Evolutionary conservation across 2,797 vertebrate species (phyloP), one percentile per base, ranked within the genome.

Genomic region (Fistularia tabacaria): DNA sequence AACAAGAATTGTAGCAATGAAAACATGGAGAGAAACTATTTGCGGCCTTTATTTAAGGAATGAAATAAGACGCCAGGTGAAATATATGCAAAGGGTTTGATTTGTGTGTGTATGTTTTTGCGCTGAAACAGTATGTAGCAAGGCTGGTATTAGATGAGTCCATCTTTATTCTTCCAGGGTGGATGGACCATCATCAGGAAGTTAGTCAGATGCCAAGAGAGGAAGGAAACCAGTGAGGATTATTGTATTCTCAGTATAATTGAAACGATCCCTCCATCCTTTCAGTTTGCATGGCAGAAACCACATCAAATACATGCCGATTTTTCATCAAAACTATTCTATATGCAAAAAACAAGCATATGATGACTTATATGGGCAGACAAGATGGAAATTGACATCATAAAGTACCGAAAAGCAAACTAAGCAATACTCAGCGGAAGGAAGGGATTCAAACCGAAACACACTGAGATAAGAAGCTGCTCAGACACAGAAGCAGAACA

Each of bases 161-260:
- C 25, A 25, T 25, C 25, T 25, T 25, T 25, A 25, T 25, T 25
- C 25, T 25, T 25, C 25, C 25, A 25, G 25, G 25, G 5, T 25
- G 25, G 5, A 25, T 25, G 25, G 25, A 25, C 25, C 25, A 5
- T 25, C 25, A 25, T 25, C 25, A 72, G 46, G 54, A 70, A 69
- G 52, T 72, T 55, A 59, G 55, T 36, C 52, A 53, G 60, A 51
- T 10, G 55, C 51, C 55, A 61, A 59, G 36, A 62, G 53, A 38
- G 49, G 56, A 64, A 48, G 47, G 76, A 62, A 62, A 69, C 59
- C 65, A 54, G 48, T 7, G 10, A 25, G 14, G 9, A 14, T 44
- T 53, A 38, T 36, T 68, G 73, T 66, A 72, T 68, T 57, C 65
- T 80, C 77, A 67, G 70, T 69, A 51, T 64, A 47, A 66, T 53